Evolutionary conservation across 2,113 vertebrate genomes (phyloP).

Genomic region (Toxotes jaculatrix): DNA sequence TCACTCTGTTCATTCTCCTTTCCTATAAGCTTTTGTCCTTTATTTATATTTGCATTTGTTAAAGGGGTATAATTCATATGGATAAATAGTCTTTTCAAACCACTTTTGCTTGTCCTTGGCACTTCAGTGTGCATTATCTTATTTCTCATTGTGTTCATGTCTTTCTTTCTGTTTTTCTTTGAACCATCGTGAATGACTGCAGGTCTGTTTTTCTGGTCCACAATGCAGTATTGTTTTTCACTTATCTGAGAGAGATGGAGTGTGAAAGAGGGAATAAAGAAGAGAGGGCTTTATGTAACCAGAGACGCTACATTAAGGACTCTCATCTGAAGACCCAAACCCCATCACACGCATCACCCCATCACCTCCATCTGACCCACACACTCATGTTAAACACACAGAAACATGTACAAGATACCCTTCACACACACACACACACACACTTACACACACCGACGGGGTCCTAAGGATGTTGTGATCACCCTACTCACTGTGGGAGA

Average conservation of each 20-base stretch:
- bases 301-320: slow-evolving; percentile 35
- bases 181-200: slow-evolving; percentile 20
- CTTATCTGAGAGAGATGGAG: slow-evolving; percentile 5
- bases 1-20: background rate
- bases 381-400: background rate
- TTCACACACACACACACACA: background rate
- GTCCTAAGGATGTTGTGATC: background rate
- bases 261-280: slow-evolving; percentile 28
- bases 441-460: background rate
- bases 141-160: slow-evolving; percentile 13
- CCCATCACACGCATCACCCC: slow-evolving; percentile 13
- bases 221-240: slow-evolving; percentile 31
- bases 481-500: slow-evolving; percentile 11
- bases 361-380: slow-evolving; percentile 23
- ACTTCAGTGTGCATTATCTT: background rate
- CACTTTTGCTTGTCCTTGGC: background rate
- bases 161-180: background rate
- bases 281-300: slow-evolving; percentile 58
- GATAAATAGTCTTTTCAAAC: background rate
- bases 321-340: slow-evolving; percentile 27
- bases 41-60: slow-evolving; percentile 2
- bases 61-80: background rate
- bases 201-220: slow-evolving; percentile 38
- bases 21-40: background rate
- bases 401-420: slow-evolving; percentile 12